Evolutionary conservation across 2,797 vertebrate species (phyloP), one percentile per base, ranked within the genome.

Genomic region (Falco columbarius): DNA sequence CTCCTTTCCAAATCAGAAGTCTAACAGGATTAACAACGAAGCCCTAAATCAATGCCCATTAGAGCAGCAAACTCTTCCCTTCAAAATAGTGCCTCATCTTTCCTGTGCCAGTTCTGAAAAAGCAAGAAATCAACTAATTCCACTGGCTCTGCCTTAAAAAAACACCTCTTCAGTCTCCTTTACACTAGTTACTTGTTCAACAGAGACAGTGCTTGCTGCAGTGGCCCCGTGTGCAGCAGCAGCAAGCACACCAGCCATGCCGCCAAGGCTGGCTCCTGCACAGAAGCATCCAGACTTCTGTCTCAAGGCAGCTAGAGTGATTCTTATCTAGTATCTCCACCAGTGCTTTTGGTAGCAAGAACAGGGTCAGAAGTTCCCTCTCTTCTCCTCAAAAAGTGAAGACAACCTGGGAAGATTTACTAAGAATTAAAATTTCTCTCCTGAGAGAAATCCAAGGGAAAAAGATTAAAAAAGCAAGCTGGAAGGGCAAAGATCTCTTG

Each of bases 191-290:
- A 24, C 55, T 58, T 59, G 59, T 34, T 56, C 58, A 36, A 14
- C 52, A 76, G 42, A 65, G 27, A 20, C 0, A 0, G 26, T 32
- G 59, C 26, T 44, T 44, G 70, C 72, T 38, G 86, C 38, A 24
- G 59, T 17, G 67, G 22, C 67, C 46, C 51, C 11, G 16, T 2
- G 0, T 1, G 1, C 55, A 14, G 36, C 10, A 3, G 75, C 29
- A 38, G 51, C n/a, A 56, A n/a, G 40, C 24, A 7, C 0, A 1
- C 12, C 55, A 49, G 38, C 42, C 59, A 2, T 9, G 27, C 52
- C 2, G 1, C 14, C 6, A 0, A 34, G 59, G 62, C 18, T 54
- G 55, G 23, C 34, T 73, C 56, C 52, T 8, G 36, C 36, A 27
- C 8, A 0, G 52, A 36, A 67, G 66, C 38, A 61, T 83, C 47